These are phyloP conservation scores for Eudasyphora cyanicolor DNA, from an alignment of 2,888 invertebrate genomes.

Conservation along the genomic window DNA sequence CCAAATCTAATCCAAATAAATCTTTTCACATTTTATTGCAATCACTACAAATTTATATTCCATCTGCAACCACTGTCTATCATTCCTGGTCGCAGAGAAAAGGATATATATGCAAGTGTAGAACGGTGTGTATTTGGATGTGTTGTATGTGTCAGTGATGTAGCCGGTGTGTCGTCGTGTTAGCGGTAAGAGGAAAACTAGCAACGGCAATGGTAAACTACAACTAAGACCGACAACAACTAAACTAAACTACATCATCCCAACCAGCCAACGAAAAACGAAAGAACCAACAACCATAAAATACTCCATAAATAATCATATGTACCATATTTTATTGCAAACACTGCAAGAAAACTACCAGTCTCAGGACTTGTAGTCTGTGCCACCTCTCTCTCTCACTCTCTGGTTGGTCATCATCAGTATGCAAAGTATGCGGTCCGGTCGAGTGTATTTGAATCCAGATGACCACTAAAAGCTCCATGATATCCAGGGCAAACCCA, in stretches of 20 bases:
- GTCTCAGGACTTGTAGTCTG: not conserved
- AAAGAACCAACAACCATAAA: slow-evolving; percentile 7
- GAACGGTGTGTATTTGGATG: not conserved
- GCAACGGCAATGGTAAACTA: not conserved
- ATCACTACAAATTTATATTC: not conserved
- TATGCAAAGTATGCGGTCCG: slow-evolving; percentile 22
- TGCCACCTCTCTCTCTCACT: not conserved
- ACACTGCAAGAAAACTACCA: slow-evolving; percentile 22
- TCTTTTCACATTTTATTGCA: too few species aligned
- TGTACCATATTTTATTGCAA: slow-evolving; percentile 21
- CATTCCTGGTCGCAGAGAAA: not conserved
- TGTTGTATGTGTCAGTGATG: slow-evolving; percentile 1
- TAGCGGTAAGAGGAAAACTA: not conserved
- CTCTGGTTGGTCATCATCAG: not conserved
- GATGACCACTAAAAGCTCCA: slow-evolving; percentile 24
- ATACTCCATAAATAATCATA: slow-evolving; percentile 36
- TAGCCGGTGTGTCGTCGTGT: not conserved
- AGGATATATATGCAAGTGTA: not conserved
- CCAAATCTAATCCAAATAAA: too few species aligned
- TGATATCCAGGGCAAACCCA: slow-evolving; percentile 7
- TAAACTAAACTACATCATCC: not conserved
- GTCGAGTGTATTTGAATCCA: slow-evolving; percentile 14
- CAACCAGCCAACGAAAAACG: not conserved
- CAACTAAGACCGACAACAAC: not conserved
- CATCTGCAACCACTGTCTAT: not conserved